Percentiles rank a stretch among this genome's conserved stretches.
Evolutionary conservation across 2,797 vertebrate genomes (phyloP).

Genomic region (Myripristis jacobus): DNA sequence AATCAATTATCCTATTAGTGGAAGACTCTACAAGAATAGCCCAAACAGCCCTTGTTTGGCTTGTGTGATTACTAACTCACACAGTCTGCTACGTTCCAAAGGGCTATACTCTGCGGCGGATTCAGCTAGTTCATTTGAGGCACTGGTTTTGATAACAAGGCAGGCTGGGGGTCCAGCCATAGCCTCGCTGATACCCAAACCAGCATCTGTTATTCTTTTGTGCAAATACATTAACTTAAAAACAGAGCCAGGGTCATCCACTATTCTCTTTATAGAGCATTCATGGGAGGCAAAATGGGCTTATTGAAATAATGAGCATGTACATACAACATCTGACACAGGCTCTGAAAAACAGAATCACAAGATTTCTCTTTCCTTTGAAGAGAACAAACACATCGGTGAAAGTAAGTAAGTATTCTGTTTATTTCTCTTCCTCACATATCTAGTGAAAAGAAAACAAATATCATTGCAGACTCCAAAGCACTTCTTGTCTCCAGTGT

Average conservation of each 20-base stretch:
- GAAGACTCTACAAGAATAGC: conserved; percentile 57
- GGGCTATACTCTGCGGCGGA: conserved; percentile 62
- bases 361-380: conserved; percentile 74
- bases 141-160: conserved; percentile 61
- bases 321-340: conserved; percentile 70
- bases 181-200: conserved; percentile 60
- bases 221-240: conserved; percentile 80
- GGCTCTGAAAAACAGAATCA: conserved; percentile 39
- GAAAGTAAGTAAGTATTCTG: conserved; percentile 80
- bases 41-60: conserved; percentile 49
- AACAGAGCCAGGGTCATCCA: conserved; percentile 77
- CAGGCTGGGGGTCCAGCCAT: conserved; percentile 46
- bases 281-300: conserved; percentile 76
- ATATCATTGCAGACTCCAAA: conserved; percentile 77
- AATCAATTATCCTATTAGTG: conserved; percentile 79
- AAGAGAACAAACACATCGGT: conserved; percentile 83
- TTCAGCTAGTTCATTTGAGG: conserved; percentile 51
- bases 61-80: conserved; percentile 63
- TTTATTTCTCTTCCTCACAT: conserved; percentile 82
- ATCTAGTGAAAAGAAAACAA: conserved; percentile 76
- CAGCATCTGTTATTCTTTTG: conserved; percentile 76
- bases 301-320: conserved; percentile 83
- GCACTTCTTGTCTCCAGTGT: conserved; percentile 73
- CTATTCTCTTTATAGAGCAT: conserved; percentile 83
- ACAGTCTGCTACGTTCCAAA: conserved; percentile 56